These are phyloP conservation scores for Helostoma temminkii DNA, from an alignment of 2,797 vertebrate genomes.

Conservation along the genomic window DNA sequence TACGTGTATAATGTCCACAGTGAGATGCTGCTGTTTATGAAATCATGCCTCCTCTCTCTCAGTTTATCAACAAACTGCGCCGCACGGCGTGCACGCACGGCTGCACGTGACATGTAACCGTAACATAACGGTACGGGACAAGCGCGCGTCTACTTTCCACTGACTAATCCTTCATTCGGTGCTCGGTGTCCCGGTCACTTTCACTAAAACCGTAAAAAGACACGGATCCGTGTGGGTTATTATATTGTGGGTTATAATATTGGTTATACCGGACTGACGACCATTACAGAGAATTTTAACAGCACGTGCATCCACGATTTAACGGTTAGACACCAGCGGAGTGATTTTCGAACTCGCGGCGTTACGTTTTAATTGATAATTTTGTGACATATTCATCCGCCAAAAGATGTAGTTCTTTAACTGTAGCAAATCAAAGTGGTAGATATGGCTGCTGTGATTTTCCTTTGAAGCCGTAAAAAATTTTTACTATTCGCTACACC, in stretches of 20 bases:
- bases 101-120: slow-evolving; percentile 54
- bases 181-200: slow-evolving; percentile 39
- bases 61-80: slow-evolving; percentile 21
- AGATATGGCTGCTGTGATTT: slow-evolving; percentile 23
- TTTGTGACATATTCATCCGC: slow-evolving; percentile 25
- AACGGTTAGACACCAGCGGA: background rate
- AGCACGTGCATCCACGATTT: slow-evolving; percentile 6
- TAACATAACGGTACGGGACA: slow-evolving; percentile 26
- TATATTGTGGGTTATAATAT: too few species aligned
- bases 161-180: slow-evolving; percentile 8
- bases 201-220: slow-evolving; percentile 9
- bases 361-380: background rate
- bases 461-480: background rate
- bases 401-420: slow-evolving; percentile 30
- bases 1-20: too few species aligned
- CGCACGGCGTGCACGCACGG: slow-evolving; percentile 27
- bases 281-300: background rate
- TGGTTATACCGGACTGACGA: background rate
- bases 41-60: too few species aligned
- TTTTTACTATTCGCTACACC: slow-evolving; percentile 13
- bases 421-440: slow-evolving; percentile 33
- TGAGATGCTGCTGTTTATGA: too few species aligned
- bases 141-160: slow-evolving; percentile 36
- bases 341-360: background rate
- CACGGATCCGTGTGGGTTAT: background rate